Conservation (phyloP, 2,888 invertebrate species). For the Carpatolechia fugitivella region DNA sequence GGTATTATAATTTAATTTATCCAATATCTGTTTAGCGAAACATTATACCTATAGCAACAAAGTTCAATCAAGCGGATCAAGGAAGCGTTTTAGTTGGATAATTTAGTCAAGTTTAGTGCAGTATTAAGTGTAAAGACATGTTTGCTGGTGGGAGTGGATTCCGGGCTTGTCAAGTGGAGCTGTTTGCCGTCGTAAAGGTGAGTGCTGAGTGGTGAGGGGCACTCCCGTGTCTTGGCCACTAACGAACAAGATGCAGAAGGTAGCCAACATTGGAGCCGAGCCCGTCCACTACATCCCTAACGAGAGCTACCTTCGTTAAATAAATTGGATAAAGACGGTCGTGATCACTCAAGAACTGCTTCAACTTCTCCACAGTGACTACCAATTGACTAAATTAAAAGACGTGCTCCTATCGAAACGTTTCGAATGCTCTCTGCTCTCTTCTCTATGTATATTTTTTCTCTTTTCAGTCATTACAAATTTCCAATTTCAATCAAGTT, state of each 20-base stretch:
- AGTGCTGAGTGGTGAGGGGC: background rate
- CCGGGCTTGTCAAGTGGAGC: constrained; percentile 14
- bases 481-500: too few relatives aligned
- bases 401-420: constrained; percentile 48
- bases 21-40: too few relatives aligned
- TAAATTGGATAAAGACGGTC: constrained; percentile 79
- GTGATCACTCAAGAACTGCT: constrained; percentile 77
- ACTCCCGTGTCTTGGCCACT: constrained; percentile 28
- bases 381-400: constrained; percentile 79
- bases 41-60: too few relatives aligned
- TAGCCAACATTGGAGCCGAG: constrained; percentile 44
- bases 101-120: too few relatives aligned
- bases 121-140: constrained; percentile 33
- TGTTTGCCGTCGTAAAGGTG: background rate
- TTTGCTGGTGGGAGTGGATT: constrained; percentile 37
- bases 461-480: background rate
- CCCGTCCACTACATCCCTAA: constrained; percentile 71
- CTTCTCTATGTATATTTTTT: constrained; percentile 35
- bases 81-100: too few relatives aligned
- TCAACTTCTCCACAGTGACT: constrained; percentile 73
- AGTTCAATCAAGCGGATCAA: too few relatives aligned
- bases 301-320: constrained; percentile 76
- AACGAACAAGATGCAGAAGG: constrained; percentile 57
- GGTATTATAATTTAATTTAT: too few relatives aligned
- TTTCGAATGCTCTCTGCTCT: constrained; percentile 31